A percentile compares a stretch with the other conserved stretches of the same genome.
Evolutionary conservation across 2,113 vertebrate genomes (phyloP).

Genomic region (Tragelaphus scriptus): DNA sequence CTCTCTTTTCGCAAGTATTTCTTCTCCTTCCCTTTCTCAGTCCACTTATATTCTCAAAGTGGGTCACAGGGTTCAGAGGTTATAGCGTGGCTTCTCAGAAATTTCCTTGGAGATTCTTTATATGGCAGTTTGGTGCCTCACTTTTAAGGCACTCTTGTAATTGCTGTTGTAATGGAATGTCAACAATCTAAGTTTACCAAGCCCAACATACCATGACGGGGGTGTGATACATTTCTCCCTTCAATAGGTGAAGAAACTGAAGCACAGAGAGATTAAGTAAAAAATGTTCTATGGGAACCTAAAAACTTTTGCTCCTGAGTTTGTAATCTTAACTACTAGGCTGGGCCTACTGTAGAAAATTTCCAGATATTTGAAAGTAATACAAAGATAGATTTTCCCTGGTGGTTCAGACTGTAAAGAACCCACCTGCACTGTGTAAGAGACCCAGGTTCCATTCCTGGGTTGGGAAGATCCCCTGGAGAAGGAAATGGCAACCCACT

Average conservation of each 20-base stretch:
- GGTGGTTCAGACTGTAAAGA: not conserved
- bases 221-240: not conserved
- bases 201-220: not conserved
- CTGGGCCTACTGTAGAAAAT: not conserved
- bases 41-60: not conserved
- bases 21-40: not conserved
- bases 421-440: not conserved
- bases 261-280: not conserved
- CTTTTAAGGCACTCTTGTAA: not conserved
- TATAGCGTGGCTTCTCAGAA: not conserved
- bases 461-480: not conserved
- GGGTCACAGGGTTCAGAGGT: not conserved
- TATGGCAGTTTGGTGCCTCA: not conserved
- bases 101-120: not conserved
- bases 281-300: not conserved
- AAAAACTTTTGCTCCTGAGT: not conserved
- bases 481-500: not conserved
- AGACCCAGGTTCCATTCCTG: not conserved
- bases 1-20: not conserved
- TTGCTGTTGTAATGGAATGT: not conserved
- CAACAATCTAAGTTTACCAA: not conserved
- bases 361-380: not conserved
- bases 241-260: not conserved
- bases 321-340: not conserved
- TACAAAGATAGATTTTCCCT: not conserved